Conservation (phyloP, 2,888 invertebrate species). For the Zaprionus lineosus region DNA sequence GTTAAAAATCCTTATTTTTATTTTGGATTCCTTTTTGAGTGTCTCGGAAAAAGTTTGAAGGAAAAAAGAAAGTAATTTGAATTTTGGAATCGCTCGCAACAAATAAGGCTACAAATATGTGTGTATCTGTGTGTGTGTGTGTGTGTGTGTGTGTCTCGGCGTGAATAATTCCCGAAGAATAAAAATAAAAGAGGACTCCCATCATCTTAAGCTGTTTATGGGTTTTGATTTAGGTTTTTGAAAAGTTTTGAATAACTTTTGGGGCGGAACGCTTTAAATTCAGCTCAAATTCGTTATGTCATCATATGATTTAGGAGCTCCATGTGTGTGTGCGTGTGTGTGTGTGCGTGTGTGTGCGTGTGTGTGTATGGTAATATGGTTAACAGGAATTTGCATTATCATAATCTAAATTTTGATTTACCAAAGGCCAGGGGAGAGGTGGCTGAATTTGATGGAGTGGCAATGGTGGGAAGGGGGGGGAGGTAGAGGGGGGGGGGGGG, state of each 20-base stretch:
- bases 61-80: too few species aligned
- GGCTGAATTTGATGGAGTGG: not conserved
- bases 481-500: not conserved
- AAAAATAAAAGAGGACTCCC: constrained; percentile 22
- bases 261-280: constrained; percentile 8
- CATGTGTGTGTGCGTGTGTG: not conserved
- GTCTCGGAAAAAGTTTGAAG: too few species aligned
- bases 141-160: constrained; percentile 1
- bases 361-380: constrained; percentile 10
- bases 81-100: too few species aligned
- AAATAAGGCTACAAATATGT: constrained; percentile 1
- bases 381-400: constrained; percentile 49
- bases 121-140: not conserved
- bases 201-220: constrained; percentile 17
- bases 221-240: not conserved
- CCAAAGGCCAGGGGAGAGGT: too few species aligned
- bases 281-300: constrained; percentile 5
- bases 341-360: not conserved
- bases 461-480: not conserved
- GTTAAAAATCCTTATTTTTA: too few species aligned
- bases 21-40: too few species aligned
- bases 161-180: constrained; percentile 7
- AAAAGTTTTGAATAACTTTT: constrained; percentile 5
- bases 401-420: constrained; percentile 43
- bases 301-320: constrained; percentile 20